Evolutionary conservation across 2,888 invertebrate genomes (phyloP), one percentile per base, ranked within the genome.

Genomic region (Icerya purchasi): DNA sequence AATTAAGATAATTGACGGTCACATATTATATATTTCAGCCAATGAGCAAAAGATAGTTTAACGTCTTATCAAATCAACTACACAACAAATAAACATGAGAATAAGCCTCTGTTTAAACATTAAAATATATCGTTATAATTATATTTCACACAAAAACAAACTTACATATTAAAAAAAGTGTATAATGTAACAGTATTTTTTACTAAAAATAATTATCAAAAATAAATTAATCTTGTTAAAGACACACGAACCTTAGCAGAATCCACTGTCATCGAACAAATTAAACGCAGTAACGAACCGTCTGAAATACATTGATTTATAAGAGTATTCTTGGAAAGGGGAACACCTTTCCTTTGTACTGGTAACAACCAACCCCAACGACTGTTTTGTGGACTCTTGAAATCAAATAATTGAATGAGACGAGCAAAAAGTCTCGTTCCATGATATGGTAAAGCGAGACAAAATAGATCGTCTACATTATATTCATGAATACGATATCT

Each of bases 401-500:
- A 70, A 58, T 82, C 76, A 66, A 87, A 69, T 1, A 91, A 74
- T 70, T 92, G 88, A 1, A 96, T 70, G 56, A 89, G 74, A 60
- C 79, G 73, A 0, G 87, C 82, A 73, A 96, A 98, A 63, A 88
- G 83, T 65, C 85, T 84, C 0, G 91, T 89, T 68, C 92, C 89
- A 71, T 96, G 92, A 70, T 92, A 96, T 0, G 97, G 96, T 59
- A 98, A 72, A 59, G 89, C 84, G 8, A 89, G 74, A 62, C 82
- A 76, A 67, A 97, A 74, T 51, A 96, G 75, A 0, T 82, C 81
- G 68, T 88, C 82, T 60, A 81, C 79, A 69, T 96, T 96, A 71
- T 85, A 96, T 58, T 85, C 78, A 67, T 97, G 86, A 62, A 97
- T 84, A 64, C 84, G 81, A 70, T 84, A 94, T 65, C 93, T 77